Conservation (phyloP, 1,140 invertebrate genomes). For the Temnothorax longispinosus region DNA sequence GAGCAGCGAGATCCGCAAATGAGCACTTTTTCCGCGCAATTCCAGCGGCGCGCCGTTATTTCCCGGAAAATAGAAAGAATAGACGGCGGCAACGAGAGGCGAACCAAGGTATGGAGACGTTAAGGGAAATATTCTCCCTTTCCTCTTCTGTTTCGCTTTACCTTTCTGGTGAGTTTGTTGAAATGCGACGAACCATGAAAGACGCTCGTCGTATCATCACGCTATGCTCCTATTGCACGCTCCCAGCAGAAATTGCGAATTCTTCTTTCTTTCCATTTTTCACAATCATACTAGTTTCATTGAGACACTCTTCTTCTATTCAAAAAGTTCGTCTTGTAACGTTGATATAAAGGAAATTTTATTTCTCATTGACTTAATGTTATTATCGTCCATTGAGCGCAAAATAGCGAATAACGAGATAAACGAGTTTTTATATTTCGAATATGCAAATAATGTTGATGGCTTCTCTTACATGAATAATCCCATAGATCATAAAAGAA, state of each 20-base stretch:
- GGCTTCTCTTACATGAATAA: neutral
- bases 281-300: conserved; percentile 10
- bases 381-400: neutral
- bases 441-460: neutral
- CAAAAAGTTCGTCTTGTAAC: neutral
- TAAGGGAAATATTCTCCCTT: conserved; percentile 72
- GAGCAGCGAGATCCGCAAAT: conserved; percentile 68
- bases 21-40: conserved; percentile 74
- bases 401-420: conserved; percentile 27
- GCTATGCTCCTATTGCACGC: conserved; percentile 5
- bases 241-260: conserved; percentile 44
- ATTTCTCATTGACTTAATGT: conserved; percentile 22
- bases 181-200: conserved; percentile 73
- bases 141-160: conserved; percentile 40
- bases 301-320: neutral
- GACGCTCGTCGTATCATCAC: conserved; percentile 67
- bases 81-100: conserved; percentile 46
- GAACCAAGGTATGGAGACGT: conserved; percentile 57
- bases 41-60: conserved; percentile 63
- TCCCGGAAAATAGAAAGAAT: conserved; percentile 65
- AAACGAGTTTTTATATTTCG: neutral
- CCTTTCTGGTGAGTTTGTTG: conserved; percentile 56
- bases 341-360: conserved; percentile 10
- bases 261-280: conserved; percentile 37
- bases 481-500: neutral